Evolutionary conservation across 1,140 invertebrate genomes (phyloP).

Genomic region (Berghia stephanieae): DNA sequence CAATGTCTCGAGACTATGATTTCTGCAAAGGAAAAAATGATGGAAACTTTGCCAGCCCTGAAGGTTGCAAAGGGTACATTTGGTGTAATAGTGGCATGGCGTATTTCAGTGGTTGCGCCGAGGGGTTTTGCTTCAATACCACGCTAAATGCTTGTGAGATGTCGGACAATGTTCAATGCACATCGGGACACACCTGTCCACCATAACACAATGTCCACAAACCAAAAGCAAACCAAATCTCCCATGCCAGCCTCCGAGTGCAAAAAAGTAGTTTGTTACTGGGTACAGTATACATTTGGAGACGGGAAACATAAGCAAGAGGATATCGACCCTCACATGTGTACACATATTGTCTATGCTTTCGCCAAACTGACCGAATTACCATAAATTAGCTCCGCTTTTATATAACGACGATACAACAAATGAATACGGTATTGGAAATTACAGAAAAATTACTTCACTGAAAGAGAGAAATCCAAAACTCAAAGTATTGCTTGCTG

Average conservation of each 20-base stretch:
- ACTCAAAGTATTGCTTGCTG: slow-evolving; percentile 89
- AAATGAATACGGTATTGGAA: neutral
- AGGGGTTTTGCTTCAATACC: neutral
- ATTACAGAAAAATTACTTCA: neutral
- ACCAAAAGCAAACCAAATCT: neutral
- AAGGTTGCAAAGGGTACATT: slow-evolving; percentile 7
- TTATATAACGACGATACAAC: slow-evolving; percentile 58
- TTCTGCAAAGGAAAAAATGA: neutral
- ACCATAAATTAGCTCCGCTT: slow-evolving; percentile 42
- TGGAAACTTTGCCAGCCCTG: neutral
- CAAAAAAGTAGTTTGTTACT: slow-evolving; percentile 47
- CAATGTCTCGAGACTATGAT: neutral
- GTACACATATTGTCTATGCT: slow-evolving; percentile 93
- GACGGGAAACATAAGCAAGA: slow-evolving; percentile 83
- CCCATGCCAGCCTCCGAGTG: neutral
- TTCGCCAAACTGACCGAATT: slow-evolving; percentile 76
- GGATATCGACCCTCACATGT: slow-evolving; percentile 84
- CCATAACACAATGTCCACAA: no score
- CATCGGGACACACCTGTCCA: neutral
- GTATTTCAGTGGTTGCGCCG: neutral
- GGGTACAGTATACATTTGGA: slow-evolving; percentile 57
- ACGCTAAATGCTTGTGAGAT: neutral
- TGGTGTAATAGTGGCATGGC: neutral
- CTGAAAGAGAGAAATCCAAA: slow-evolving; percentile 92
- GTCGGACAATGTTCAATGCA: slow-evolving; percentile 5